A percentile compares a stretch with the other conserved stretches of the same genome.
phyloP scores from a whole-genome alignment of 2,797 vertebrate species.

The Enteromius mattozi region DNA sequence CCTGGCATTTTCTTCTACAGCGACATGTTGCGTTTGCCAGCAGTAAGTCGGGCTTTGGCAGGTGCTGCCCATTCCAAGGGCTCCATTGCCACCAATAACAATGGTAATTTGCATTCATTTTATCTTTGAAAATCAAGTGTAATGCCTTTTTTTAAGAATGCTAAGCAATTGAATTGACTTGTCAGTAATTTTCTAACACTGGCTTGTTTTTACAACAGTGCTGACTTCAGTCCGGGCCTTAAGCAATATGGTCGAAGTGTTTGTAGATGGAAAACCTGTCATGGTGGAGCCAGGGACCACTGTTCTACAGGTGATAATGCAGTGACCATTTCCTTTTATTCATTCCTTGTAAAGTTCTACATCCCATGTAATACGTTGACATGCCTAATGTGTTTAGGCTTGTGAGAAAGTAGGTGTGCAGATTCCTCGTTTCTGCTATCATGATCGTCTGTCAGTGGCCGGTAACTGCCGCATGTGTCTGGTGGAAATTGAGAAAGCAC shows the following conservation, averaged over 20 bases:
- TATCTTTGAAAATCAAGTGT: background rate
- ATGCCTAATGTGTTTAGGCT: constrained; percentile 73
- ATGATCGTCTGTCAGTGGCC: constrained; percentile 95
- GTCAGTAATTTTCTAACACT: constrained; percentile 6
- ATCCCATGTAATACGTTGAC: background rate
- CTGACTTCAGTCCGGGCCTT: constrained; percentile 81
- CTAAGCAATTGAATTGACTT: background rate
- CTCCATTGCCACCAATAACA: constrained; percentile 68
- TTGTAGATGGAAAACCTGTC: constrained; percentile 92
- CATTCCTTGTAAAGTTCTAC: background rate
- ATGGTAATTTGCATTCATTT: constrained; percentile 66
- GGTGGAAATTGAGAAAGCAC: constrained; percentile 94
- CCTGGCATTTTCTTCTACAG: constrained; percentile 58
- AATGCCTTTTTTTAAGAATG: background rate
- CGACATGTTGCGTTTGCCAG: constrained; percentile 82
- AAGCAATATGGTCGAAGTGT: constrained; percentile 94
- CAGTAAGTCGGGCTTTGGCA: constrained; percentile 74
- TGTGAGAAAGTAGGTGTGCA: constrained; percentile 94
- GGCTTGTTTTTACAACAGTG: constrained; percentile 71
- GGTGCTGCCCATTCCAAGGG: constrained; percentile 73
- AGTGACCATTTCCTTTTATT: background rate
- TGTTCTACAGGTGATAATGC: constrained; percentile 87
- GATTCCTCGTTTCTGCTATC: constrained; percentile 98
- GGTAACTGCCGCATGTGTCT: constrained; percentile 99
- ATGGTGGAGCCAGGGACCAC: constrained; percentile 95